Evolutionary conservation across 1,140 invertebrate genomes (phyloP), one percentile per base, ranked within the genome.

Genomic region (Orius insidiosus): DNA sequence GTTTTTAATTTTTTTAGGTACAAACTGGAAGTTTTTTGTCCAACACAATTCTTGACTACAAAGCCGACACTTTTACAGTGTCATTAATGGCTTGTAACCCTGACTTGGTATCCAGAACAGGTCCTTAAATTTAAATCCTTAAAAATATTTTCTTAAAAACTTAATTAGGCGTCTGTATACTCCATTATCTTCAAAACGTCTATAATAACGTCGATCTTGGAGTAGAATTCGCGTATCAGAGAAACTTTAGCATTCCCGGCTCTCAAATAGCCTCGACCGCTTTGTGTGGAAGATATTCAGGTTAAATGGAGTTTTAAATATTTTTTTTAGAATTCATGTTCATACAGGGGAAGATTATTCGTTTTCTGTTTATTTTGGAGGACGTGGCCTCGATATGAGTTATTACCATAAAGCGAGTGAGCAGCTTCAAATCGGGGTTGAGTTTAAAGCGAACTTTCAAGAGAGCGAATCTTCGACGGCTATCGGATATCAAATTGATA

Each of bases 391-490:
- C 46, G 92, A 98, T 59, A 57, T 89, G 15, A 94, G 86, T 65
- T 98, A 93, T 62, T 90, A 92, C 65, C 90, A 95, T 59, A 89
- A 83, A 68, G 84, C 88, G 54, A 89, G 83, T 65, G 85, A 92
- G 57, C 81, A 92, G 58, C 63, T 98, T 42, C 78, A 72, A 63
- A 68, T 96, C 52, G 84, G 83, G 46, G 79, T 83, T 10, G 85
- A 89, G 63, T 68, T 89, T 47, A 84, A 89, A 62, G 81, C 86
- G 6, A 90, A 85, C 60, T 70, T 84, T 48, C 68, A 85, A 59
- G 77, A 86, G 58, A 79, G 85, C 60, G 93, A 98, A 63, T 82
- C 86, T 5, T 76, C 82, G n/a, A 87, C 85, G 24, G 85, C 87
- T 1, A 72, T 98, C 53, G 93, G 81, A 13, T 98, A 98, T 65